Evolutionary conservation across 2,113 vertebrate genomes (phyloP).

Genomic region (Cygnus buccinator): DNA sequence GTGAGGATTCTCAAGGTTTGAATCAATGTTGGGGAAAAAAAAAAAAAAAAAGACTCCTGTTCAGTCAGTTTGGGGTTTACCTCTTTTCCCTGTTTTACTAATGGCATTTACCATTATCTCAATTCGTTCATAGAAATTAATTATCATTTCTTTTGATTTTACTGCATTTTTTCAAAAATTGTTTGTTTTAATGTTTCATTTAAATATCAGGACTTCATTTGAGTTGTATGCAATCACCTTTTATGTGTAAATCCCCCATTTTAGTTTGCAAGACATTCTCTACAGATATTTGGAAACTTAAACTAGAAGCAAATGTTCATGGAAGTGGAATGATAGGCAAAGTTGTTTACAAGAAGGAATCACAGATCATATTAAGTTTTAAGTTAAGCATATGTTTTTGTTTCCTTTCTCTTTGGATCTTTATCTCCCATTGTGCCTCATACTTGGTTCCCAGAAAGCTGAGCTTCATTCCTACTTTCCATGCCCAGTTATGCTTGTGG

Average conservation of each 20-base stretch:
- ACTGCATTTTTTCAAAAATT: not conserved
- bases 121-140: not conserved
- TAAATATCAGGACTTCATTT: not conserved
- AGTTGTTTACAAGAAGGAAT: conserved; percentile 54
- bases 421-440: not conserved
- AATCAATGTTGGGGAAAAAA: not conserved
- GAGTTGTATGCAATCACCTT: not conserved
- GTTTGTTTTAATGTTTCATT: not conserved
- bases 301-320: conserved; percentile 32
- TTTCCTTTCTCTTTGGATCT: conserved; percentile 36
- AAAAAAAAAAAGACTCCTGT: not conserved
- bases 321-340: not conserved
- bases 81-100: not conserved
- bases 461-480: conserved; percentile 8
- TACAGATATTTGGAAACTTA: not conserved
- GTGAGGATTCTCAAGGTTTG: not conserved
- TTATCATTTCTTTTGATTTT: not conserved
- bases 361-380: conserved; percentile 19
- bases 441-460: not conserved
- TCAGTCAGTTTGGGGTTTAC: not conserved
- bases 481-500: not conserved
- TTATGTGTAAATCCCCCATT: not conserved
- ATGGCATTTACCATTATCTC: not conserved
- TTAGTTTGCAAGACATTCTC: not conserved
- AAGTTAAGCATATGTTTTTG: conserved; percentile 16